phyloP scores from a whole-genome alignment of 2,113 vertebrate genomes.

The Phocoena phocoena region DNA sequence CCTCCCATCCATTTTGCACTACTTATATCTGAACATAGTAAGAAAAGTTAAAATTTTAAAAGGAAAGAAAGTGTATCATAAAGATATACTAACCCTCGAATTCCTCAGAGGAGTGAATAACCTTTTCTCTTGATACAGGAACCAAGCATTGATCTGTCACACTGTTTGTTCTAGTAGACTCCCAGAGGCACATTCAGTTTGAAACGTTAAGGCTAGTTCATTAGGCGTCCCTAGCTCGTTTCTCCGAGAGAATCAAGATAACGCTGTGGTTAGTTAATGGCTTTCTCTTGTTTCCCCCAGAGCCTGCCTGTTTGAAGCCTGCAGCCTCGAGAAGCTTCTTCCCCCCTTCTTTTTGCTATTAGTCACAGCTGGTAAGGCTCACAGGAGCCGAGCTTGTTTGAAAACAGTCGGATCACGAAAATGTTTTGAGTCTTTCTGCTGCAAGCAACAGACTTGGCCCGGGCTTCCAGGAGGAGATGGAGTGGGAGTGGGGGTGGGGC shows the following conservation, averaged over 20 bases:
- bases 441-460: constrained; percentile 64
- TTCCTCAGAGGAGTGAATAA: constrained; percentile 93
- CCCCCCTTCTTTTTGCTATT: constrained; percentile 85
- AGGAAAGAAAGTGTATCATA: constrained; percentile 82
- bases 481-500: background rate
- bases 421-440: constrained; percentile 65
- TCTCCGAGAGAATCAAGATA: constrained; percentile 96
- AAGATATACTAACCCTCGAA: constrained; percentile 85
- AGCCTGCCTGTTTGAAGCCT: constrained; percentile 94
- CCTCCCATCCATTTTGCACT: background rate
- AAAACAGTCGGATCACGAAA: constrained; percentile 79
- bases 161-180: constrained; percentile 94
- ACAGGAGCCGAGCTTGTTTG: constrained; percentile 81
- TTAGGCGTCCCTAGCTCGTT: constrained; percentile 94
- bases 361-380: constrained; percentile 87
- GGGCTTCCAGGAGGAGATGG: background rate
- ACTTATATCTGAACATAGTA: constrained; percentile 45
- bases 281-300: constrained; percentile 98
- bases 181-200: constrained; percentile 92
- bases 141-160: constrained; percentile 96
- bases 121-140: constrained; percentile 97
- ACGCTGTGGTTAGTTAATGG: constrained; percentile 99
- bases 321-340: constrained; percentile 89
- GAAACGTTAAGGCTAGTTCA: constrained; percentile 93
- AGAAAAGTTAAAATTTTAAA: constrained; percentile 84